Evolutionary conservation across 1,140 invertebrate genomes (phyloP), one percentile per base, ranked within the genome.

Genomic region (Archivesica marissinica): DNA sequence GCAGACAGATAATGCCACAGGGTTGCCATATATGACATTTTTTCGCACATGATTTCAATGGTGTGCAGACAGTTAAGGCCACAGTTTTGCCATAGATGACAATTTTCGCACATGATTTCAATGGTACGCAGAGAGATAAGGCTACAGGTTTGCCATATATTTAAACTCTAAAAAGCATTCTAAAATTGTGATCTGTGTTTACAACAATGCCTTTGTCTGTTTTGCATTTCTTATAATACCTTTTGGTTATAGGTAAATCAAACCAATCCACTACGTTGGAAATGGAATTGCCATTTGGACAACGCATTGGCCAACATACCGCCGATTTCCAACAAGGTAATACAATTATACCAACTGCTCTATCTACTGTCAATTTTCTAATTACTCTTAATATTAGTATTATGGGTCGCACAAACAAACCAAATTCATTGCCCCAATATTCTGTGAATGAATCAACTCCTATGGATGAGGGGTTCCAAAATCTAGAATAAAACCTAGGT

Each of bases 311-410:
- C 64, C 64, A 68, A 38, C 11, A 68, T 7, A 11, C 11, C 2
- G 70, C 70, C 13, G 70, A 74, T 50, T 30, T 50, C 70, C 70
- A 74, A 2, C 23, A 15, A 1, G 44, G 70, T 50, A 50, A 15
- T 3, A 54, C 33, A 35, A 76, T 56, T 11, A 76, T n/a, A 56
- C 74, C 47, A 3, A 28, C 25, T 13, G 44, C 33, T 56, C 30
- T 76, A 33, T 59, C 74, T 4, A 41, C 2, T 56, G 13, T 4
- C 74, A 76, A 35, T 76, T 56, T 54, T 13, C 11, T 2, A 1
- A 64, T 2, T 17, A 30, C 59, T 44, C 30, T 33, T 9, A 1
- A 39, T 33, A 77, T 77, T 59, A 35, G 3, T 59, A 2, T 15
- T 30, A 39, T 13, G 35, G 54, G 75, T 2, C 28, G 50, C 3